Base-by-base conservation (phyloP, 1,140 invertebrate species). In the Neodiprion pinetum region DNA sequence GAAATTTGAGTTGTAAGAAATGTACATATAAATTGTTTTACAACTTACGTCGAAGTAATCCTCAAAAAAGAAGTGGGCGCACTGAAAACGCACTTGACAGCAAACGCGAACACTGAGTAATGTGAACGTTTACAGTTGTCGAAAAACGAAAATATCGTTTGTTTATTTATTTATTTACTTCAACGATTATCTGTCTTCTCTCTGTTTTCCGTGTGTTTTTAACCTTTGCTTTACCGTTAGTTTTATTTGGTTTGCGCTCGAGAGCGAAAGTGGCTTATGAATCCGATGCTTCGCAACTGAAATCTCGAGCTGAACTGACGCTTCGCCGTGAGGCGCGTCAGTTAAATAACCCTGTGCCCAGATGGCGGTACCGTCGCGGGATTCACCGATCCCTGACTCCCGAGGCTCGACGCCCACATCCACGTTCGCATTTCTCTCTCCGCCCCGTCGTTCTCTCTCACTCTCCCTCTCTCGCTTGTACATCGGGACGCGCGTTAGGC, bases 81-180 rank as follows among this genome's bases (percentile, higher is more conserved):
- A 61, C 53, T 40, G n/a, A 61, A 61, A 61, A 61, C 9, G 53
- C 53, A 61, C 53, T 61, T 61, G 53, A 61, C 53, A 61, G 53
- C 9, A 61, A 61, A 14, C 53, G 53, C 53, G n/a, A 61, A 14
- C 53, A 61, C 53, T 61, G 53, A 17, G n/a, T 40, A 40, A 40
- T 61, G 11, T 61, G 11, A 61, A 7, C 53, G 53, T 61, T 61
- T 61, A 61, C 28, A 40, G 28, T 40, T 40, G 28, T 40, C 28
- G 28, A 40, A 40, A 40, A 40, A 40, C 28, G 28, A 40, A 40
- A 40, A 40, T 40, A 40, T 40, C 28, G 28, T 40, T 40, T 40
- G 2, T 40, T 40, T 40, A 40, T 40, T 40, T 40, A 5, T 40
- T 40, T 40, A 40, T 40, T 40, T 40, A 40, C 5, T 40, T 40